Base-by-base conservation (phyloP, 2,797 vertebrate species). In the Diplodus sargus region DNA sequence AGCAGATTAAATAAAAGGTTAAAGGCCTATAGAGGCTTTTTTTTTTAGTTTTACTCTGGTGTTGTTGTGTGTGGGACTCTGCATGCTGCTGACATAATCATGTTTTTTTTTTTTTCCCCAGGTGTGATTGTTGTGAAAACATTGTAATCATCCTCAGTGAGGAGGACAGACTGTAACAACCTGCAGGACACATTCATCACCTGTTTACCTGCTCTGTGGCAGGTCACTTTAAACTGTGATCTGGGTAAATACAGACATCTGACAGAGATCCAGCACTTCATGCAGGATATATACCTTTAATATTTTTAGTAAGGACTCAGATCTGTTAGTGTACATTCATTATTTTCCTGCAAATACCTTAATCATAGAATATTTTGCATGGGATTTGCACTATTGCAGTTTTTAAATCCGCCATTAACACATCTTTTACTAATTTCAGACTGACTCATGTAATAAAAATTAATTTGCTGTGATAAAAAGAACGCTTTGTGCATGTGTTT, bases 91-190 rank as follows among this genome's bases (percentile, higher is more conserved):
- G 90, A 93, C 84, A 51, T 4, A 0, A 17, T 83, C 73, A 14
- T 90, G 87, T 79, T 30, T 17, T 77, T n/a, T 90, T 79, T 30
- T 17, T 75, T 83, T 88, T 82, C 47, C 57, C 12, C 73, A 74
- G 78, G 79, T 68, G 39, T 78, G 79, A 65, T 90, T 94, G 92
- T 95, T 95, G 86, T 94, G 92, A 85, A 81, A 94, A 93, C 93
- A 91, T 1, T 48, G 14, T 80, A 83, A 92, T 93, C 86, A n/a
- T 62, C 72, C 63, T 75, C 73, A 51, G 78, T 64, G 74, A 74
- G 66, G 18, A 81, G 84, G 74, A 66, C 85, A 49, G 60, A 88
- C 76, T 73, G 81, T 69, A 90, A 70, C 87, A 82, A 84, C 76
- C 81, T 77, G 87, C 74, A 69, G 70, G 58, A 49, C 79, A 47